Conservation (phyloP, 2,888 invertebrate genomes). For the Mesochorus sp. region DNA sequence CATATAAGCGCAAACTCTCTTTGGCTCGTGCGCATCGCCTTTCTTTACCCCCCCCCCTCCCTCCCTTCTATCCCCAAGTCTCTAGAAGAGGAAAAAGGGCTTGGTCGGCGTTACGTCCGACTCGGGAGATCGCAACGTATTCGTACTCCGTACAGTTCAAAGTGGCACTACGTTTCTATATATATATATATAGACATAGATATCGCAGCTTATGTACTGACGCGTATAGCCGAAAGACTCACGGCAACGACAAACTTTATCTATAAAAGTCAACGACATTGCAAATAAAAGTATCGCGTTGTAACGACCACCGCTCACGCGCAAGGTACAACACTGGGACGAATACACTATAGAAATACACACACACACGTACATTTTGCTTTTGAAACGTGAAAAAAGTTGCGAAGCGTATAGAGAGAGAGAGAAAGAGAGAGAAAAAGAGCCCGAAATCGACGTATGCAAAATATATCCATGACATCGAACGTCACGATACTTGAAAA, state of each 20-base stretch:
- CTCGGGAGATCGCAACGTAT: conserved; percentile 44
- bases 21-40: conserved; percentile 16
- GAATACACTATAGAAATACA: conserved; percentile 25
- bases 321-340: conserved; percentile 15
- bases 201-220: conserved; percentile 21
- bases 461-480: neutral
- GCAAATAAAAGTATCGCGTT: conserved; percentile 72
- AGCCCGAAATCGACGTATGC: neutral
- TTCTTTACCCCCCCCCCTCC: neutral
- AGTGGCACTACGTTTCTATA: conserved; percentile 1
- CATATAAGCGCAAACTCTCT: conserved; percentile 49
- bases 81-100: conserved; percentile 6
- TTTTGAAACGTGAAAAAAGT: conserved; percentile 5
- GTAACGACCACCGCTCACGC: conserved; percentile 53
- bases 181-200: too few relatives aligned
- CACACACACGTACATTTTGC: conserved; percentile 2
- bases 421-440: neutral
- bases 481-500: too few relatives aligned
- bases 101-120: conserved; percentile 45
- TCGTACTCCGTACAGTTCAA: conserved; percentile 15
- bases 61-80: neutral
- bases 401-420: neutral
- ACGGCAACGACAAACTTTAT: conserved; percentile 71
- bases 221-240: conserved; percentile 58
- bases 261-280: conserved; percentile 76